These are phyloP conservation scores for Calameuta idolon DNA, from an alignment of 2,888 invertebrate genomes.

Conservation along the genomic window DNA sequence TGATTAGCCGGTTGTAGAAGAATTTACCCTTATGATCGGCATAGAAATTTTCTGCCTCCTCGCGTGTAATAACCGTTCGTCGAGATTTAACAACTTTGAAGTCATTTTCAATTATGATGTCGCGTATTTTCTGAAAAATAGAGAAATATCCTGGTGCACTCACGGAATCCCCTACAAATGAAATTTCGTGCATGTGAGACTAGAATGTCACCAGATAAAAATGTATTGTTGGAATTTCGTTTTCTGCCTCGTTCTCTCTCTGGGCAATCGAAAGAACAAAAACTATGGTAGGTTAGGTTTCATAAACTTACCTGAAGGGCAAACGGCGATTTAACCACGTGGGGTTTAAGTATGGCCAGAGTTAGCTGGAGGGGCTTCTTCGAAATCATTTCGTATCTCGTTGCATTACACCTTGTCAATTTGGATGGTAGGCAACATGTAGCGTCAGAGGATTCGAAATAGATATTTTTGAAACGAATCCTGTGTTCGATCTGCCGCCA, in stretches of 20 bases:
- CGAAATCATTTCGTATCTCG: conserved; percentile 36
- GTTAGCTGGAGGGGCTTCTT: conserved; percentile 73
- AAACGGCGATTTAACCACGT: conserved; percentile 81
- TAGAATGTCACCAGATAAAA: too few species aligned
- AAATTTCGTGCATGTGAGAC: too few species aligned
- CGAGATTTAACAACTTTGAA: conserved; percentile 82
- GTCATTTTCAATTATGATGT: conserved; percentile 74
- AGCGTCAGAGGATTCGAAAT: too few species aligned
- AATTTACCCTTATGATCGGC: conserved; percentile 85
- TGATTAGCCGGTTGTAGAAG: conserved; percentile 84
- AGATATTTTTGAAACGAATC: too few species aligned
- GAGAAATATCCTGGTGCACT: conserved; percentile 21
- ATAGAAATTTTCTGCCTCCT: conserved; percentile 82
- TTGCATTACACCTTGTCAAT: too few species aligned
- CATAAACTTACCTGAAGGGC: conserved; percentile 70
- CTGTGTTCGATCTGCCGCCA: too few species aligned
- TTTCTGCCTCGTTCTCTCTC: too few species aligned
- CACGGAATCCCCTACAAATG: background rate
- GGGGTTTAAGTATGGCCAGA: conserved; percentile 89
- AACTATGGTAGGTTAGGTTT: background rate
- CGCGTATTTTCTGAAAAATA: conserved; percentile 72
- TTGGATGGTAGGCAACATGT: too few species aligned
- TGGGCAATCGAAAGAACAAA: too few species aligned
- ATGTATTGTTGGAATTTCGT: too few species aligned
- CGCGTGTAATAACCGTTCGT: conserved; percentile 72